Evolutionary conservation across 2,797 vertebrate species (phyloP).

Genomic region (Protosalanx chinensis): DNA sequence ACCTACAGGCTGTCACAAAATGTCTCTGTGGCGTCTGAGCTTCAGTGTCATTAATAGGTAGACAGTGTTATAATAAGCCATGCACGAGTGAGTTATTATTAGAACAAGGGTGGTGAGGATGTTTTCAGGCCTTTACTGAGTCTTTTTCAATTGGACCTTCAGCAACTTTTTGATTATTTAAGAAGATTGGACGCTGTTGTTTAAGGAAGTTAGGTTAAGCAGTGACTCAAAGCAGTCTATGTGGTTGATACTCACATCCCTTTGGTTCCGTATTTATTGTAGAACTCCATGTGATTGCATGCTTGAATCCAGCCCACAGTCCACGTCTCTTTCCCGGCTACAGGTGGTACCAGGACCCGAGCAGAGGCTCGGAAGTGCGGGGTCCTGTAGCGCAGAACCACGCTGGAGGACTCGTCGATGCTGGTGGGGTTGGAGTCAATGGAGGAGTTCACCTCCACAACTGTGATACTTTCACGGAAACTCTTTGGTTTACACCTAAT

Average conservation of each 20-base stretch:
- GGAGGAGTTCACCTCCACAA: conserved; percentile 89
- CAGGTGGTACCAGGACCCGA: conserved; percentile 86
- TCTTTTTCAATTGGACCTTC: background rate
- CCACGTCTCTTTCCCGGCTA: conserved; percentile 91
- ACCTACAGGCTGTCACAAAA: conserved; percentile 15
- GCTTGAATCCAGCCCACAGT: conserved; percentile 98
- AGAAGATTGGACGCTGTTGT: too few species aligned
- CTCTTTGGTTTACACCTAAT: conserved; percentile 95
- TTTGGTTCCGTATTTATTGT: conserved; percentile 91
- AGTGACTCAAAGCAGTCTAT: background rate
- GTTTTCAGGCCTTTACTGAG: background rate
- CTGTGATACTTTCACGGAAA: conserved; percentile 90
- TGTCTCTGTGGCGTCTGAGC: conserved; percentile 2
- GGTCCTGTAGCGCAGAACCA: conserved; percentile 95
- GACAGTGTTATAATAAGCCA: too few species aligned
- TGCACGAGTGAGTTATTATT: background rate
- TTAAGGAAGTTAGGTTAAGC: background rate
- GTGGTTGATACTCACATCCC: conserved; percentile 87
- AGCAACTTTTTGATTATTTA: background rate
- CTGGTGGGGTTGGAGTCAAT: conserved; percentile 94
- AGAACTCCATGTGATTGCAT: conserved; percentile 98
- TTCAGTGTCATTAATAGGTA: background rate
- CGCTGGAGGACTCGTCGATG: conserved; percentile 96
- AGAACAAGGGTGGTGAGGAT: background rate
- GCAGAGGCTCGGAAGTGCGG: conserved; percentile 94